phyloP scores from a whole-genome alignment of 2,888 invertebrate species.

The Leptinotarsa juncta region DNA sequence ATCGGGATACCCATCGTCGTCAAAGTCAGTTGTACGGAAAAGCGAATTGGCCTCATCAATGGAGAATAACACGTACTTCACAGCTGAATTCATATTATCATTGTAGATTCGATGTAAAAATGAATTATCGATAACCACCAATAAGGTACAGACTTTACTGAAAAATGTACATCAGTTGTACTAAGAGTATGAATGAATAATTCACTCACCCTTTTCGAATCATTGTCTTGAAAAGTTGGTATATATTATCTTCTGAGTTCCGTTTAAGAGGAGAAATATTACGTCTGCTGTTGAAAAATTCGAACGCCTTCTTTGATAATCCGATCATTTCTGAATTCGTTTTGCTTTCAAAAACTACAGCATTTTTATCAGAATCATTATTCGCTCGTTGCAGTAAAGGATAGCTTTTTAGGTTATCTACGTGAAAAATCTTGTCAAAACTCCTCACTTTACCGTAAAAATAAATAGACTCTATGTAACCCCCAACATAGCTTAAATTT shows the following conservation, averaged over 20 bases:
- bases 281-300: neutral
- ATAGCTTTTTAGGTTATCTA: slow-evolving; percentile 47
- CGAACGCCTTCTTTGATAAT: neutral
- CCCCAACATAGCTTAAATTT: slow-evolving; percentile 48
- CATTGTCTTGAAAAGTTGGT: slow-evolving; percentile 17
- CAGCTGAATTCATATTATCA: slow-evolving; percentile 65
- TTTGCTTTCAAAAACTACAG: slow-evolving; percentile 38
- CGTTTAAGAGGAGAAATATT: neutral
- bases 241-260: slow-evolving; percentile 11
- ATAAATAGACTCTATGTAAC: slow-evolving; percentile 48
- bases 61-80: slow-evolving; percentile 67
- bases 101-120: slow-evolving; percentile 67
- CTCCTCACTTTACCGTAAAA: slow-evolving; percentile 53
- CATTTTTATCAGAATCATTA: slow-evolving; percentile 36
- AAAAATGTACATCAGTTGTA: slow-evolving; percentile 29
- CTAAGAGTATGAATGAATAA: neutral
- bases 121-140: slow-evolving; percentile 68
- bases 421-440: slow-evolving; percentile 46
- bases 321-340: neutral
- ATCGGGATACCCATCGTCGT: slow-evolving; percentile 69
- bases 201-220: slow-evolving; percentile 34
- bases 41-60: slow-evolving; percentile 69
- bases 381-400: slow-evolving; percentile 26
- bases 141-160: slow-evolving; percentile 64
- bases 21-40: slow-evolving; percentile 69